These are phyloP conservation scores for Lamellibrachia columna DNA, from an alignment of 2,888 invertebrate species.

Conservation along the genomic window DNA sequence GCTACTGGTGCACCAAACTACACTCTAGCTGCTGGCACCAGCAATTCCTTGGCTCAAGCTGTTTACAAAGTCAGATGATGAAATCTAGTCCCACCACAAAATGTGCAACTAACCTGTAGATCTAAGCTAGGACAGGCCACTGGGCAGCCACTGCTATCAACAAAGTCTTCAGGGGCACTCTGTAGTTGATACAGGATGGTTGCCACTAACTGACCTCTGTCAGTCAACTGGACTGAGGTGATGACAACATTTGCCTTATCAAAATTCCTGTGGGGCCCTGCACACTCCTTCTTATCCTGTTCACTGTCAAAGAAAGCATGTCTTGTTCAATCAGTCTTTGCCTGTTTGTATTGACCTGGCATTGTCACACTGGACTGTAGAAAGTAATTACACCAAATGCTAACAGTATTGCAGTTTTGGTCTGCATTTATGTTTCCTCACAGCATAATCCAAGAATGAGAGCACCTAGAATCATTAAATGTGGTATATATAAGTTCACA, in stretches of 20 bases:
- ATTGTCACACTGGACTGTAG: neutral
- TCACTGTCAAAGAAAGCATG: neutral
- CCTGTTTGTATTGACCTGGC: too few species aligned
- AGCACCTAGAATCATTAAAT: neutral
- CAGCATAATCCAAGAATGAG: neutral
- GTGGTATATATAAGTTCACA: neutral
- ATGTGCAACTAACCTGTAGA: neutral
- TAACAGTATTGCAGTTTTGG: neutral
- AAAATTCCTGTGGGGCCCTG: neutral
- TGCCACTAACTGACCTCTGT: neutral
- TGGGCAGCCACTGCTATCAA: neutral
- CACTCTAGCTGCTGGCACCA: neutral
- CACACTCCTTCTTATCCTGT: neutral
- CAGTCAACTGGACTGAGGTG: too few species aligned
- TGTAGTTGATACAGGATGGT: neutral
- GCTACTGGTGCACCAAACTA: neutral
- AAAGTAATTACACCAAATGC: neutral
- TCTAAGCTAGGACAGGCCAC: neutral
- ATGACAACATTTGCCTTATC: neutral
- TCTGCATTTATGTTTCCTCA: neutral
- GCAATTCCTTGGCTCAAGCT: neutral
- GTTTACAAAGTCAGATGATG: conserved; percentile 12
- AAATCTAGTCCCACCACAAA: neutral
- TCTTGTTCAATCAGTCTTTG: neutral
- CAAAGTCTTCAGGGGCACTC: neutral